Evolutionary conservation across 2,888 invertebrate species (phyloP), one percentile per base, ranked within the genome.

Genomic region (Maniola hyperantus): DNA sequence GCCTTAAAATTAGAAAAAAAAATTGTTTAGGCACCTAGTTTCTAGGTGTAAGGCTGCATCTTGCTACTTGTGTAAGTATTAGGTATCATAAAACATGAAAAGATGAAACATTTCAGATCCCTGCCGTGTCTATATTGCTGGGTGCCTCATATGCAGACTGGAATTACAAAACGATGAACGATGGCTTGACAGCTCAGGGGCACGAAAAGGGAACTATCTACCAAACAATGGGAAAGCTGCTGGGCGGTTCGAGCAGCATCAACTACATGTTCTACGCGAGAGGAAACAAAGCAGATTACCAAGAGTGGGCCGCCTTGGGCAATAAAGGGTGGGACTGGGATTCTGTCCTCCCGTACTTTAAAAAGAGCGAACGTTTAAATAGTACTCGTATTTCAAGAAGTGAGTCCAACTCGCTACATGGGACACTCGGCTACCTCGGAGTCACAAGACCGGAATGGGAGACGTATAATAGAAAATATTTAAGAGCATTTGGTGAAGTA

Each of bases 231-330:
- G 95, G 95, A 0, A 95, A 95, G 77, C 93, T 93, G 57, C 82
- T 95, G 18, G 96, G 96, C 0, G 96, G 96, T 0, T 93, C 93
- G 7, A 95, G 95, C 64, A 87, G 91, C 0, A 87, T 94, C 1
- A 96, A 96, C 79, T 94, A 93, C 58, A 95, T 96, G 95, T 78
- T 94, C 8, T 94, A 96, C 74, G 84, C 95, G 0, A 87, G 94
- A 73, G 96, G 96, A 0, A 95, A 95, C 77, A 91, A 92, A 48
- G 82, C 79, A 7, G 96, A 96, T 77, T 96, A 93, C 76, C 79
- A 92, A 0, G 83, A 92, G 1, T 97, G 97, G 97, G 94, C 93
- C n/a, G 88, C 83, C 8, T 76, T 93, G 60, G 96, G 95, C 0
- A 95, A 95, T 77, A 76, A 84, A 0, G 83, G 82, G 0, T 87